These are phyloP conservation scores for Pteropus alecto DNA, from an alignment of 2,113 vertebrate genomes.

Conservation along the genomic window DNA sequence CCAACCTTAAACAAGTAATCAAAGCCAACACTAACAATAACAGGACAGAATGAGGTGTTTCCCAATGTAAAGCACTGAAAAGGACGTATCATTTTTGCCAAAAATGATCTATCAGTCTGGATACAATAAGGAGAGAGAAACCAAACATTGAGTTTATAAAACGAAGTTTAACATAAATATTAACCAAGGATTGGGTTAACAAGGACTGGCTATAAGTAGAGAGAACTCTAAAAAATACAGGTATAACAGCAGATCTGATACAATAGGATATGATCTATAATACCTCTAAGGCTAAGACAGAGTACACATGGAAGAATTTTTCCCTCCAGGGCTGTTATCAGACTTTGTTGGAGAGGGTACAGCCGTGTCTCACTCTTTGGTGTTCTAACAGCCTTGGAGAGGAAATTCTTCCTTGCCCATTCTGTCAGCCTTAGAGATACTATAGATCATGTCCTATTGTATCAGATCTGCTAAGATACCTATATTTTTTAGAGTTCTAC, in stretches of 20 bases:
- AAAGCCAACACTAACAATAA: conserved; percentile 11
- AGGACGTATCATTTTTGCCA: not conserved
- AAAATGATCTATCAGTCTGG: not conserved
- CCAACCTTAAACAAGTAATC: not conserved
- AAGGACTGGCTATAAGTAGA: not conserved
- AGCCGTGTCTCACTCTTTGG: not conserved
- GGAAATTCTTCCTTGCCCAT: not conserved
- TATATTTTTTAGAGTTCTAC: not conserved
- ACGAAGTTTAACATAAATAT: not conserved
- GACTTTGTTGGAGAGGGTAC: not conserved
- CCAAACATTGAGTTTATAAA: not conserved
- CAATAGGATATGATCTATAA: not conserved
- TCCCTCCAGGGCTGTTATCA: not conserved
- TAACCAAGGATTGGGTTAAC: not conserved
- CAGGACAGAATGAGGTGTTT: not conserved
- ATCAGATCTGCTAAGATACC: not conserved
- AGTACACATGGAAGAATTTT: not conserved
- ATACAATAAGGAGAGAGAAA: not conserved
- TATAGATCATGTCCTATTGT: too few species aligned
- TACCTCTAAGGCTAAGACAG: not conserved
- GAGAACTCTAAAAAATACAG: not conserved
- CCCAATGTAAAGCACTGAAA: not conserved
- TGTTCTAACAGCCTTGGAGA: not conserved
- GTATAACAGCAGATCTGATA: not conserved
- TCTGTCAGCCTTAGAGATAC: not conserved